Evolutionary conservation across 2,113 vertebrate genomes (phyloP), one percentile per base, ranked within the genome.

Genomic region (Melanotaenia duboulayi): DNA sequence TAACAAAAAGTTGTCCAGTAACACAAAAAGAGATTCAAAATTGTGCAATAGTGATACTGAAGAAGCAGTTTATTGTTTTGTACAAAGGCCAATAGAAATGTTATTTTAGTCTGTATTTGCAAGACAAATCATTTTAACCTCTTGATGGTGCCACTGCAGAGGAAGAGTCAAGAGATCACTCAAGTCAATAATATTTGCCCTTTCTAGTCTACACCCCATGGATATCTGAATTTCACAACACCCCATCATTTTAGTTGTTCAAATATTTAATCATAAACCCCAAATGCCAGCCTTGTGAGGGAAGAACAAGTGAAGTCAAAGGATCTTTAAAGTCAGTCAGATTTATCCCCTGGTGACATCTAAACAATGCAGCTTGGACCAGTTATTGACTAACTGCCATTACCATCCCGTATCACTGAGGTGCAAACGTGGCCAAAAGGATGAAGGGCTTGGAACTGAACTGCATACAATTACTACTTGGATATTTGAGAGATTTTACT

Each of bases 351-450:
- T 65, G n/a, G n/a, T 39, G 9, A 65, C 28, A 17, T 39, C 16
- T n/a, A 32, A 28, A 46, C 24, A 67, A 28, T 46, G 20, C 25
- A 37, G 7, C 10, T 44, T n/a, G 51, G 39, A 56, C 19, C 10
- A 51, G 13, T 65, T 22, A 16, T 48, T 48, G 44, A 48, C 6
- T 8, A 48, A 19, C 24, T 55, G 50, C 39, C 48, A 54, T 40
- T 14, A n/a, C 35, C 16, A 25, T 25, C 37, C 50, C 37, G 17
- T 12, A 22, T 8, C 25, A 35, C 64, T 40, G 32, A 32, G 46
- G 35, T 55, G 51, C 11, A 67, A 55, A 22, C 65, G 20, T 13
- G 51, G 23, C 37, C 39, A 44, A 40, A 66, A 56, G 55, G 24
- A 17, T n/a, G 22, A 20, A 55, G 20, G 50, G 11, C 19, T 28